Evolutionary conservation across 2,888 invertebrate species (phyloP), one percentile per base, ranked within the genome.

Genomic region (Campoletis raptor): DNA sequence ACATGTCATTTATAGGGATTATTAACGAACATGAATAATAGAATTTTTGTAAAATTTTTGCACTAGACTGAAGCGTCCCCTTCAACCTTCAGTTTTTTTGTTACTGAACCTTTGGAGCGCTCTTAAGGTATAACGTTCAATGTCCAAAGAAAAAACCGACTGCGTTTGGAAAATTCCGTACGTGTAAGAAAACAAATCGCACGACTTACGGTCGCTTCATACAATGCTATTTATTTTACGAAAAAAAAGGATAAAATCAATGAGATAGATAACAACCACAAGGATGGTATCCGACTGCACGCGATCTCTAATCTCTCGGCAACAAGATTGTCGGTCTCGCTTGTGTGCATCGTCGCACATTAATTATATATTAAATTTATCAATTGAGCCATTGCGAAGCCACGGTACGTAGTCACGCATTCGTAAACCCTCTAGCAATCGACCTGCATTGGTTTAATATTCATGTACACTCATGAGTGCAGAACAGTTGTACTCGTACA

Each of bases 371-470:
- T 76, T 12, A 10, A 76, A 81, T 77, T 76, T 45, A 70, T 85
- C n/a, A 42, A 69, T 57, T 80, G 61, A 48, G 69, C 74, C n/a
- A 74, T 64, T 79, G 40, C 40, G 54, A 80, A 66, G 30, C 52
- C 48, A 79, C 37, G 30, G 66, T 45, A 64, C 64, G 42, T 30
- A 66, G 72, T 30, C 30, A 76, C 74, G 67, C 67, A 80, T 80
- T 80, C 61, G 66, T 84, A 80, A 81, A 67, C 74, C 57, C 37
- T 42, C 48, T 24, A 67, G 36, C 52, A 4, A 67, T 40, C 37
- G 66, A 52, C 67, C 21, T 67, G 15, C 37, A 73, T 76, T 81
- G 66, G 64, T 81, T 80, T 45, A 24, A 81, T 81, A 85, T 85
- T 85, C 66, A 81, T 81, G 77, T 15, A 64, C 61, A 40, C 70